Base-by-base conservation (phyloP, 2,113 vertebrate species). In the Malurus elegans region DNA sequence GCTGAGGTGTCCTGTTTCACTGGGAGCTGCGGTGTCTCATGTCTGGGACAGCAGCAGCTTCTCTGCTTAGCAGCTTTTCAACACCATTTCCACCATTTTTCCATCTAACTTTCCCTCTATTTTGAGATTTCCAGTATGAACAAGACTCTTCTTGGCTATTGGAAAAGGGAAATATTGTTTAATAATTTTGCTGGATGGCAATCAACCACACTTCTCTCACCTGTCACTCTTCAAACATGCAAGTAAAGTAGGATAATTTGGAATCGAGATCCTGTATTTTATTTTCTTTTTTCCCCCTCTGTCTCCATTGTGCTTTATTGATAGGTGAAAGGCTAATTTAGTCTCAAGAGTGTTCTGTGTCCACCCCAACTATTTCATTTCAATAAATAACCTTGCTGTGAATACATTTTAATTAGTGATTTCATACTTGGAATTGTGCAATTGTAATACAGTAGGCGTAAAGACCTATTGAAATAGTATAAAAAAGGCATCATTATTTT, bases 401-500 rank as follows among this genome's bases (percentile, higher is more conserved):
- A 96, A 96, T 90, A 65, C 69, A 20, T 88, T 97, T 97, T 97
- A 97, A 97, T 96, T 97, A 95, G 92, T 95, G 78, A 96, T 92
- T 95, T 95, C 26, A 14, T 82, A 92, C 51, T 42, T 80, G 64
- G 92, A 84, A 90, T 69, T 79, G 66, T 87, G 72, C 78, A 94
- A 86, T 79, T 95, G 86, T 93, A 90, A 88, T 72, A 94, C 54
- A 81, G 95, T 83, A 81, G 62, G 95, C 13, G 8, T 92, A 60
- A 79, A 11, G 60, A 84, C 79, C 86, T 92, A 91, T 66, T 95
- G 89, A 86, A 97, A 94, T 29, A 67, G 44, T 34, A 70, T 56
- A 57, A 69, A 93, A 84, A 95, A 71, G 54, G 72, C 29, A 66
- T 95, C 92, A 96, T 97, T 95, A 96, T 92, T 96, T 97, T 96